Percentiles rank a stretch among this genome's conserved stretches.
phyloP scores from a whole-genome alignment of 2,888 invertebrate species.

The Ormyrus nitidulus region DNA sequence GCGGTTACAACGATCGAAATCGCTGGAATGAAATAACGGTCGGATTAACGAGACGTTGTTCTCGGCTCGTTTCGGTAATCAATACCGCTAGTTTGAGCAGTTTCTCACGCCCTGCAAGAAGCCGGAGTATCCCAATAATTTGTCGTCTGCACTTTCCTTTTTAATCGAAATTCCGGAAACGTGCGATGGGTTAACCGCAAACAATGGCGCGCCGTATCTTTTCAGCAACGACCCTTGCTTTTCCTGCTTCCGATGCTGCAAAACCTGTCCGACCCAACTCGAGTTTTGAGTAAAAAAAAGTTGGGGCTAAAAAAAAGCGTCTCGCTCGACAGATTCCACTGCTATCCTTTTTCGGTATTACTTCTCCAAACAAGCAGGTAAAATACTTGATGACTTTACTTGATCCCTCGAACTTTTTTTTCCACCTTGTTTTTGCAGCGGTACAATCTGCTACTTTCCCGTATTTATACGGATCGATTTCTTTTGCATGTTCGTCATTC shows the following conservation, averaged over 20 bases:
- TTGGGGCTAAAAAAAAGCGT: background rate
- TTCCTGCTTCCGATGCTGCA: conserved; percentile 51
- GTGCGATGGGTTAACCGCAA: conserved; percentile 72
- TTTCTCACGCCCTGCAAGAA: conserved; percentile 70
- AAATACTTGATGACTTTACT: conserved; percentile 55
- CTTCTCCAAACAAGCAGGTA: conserved; percentile 51
- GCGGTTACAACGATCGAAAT: too few relatives aligned
- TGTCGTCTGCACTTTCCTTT: conserved; percentile 55
- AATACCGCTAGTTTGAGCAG: conserved; percentile 50
- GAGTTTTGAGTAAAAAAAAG: conserved; percentile 30
- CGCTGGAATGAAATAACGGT: background rate
- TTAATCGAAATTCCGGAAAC: conserved; percentile 63
- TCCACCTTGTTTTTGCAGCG: conserved; percentile 16
- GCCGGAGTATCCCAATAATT: conserved; percentile 60
- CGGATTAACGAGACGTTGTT: background rate
- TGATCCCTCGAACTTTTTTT: conserved; percentile 37
- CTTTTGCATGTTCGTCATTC: too few relatives aligned
- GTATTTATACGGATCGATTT: too few relatives aligned
- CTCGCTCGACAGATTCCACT: conserved; percentile 8
- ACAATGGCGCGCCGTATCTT: conserved; percentile 64
- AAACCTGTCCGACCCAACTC: conserved; percentile 60
- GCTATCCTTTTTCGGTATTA: conserved; percentile 40
- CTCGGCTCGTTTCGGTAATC: conserved; percentile 20
- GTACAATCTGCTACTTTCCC: background rate
- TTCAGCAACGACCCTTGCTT: conserved; percentile 51